These are phyloP conservation scores for Acanthosoma haemorrhoidale DNA, from an alignment of 2,888 invertebrate genomes.

Conservation along the genomic window DNA sequence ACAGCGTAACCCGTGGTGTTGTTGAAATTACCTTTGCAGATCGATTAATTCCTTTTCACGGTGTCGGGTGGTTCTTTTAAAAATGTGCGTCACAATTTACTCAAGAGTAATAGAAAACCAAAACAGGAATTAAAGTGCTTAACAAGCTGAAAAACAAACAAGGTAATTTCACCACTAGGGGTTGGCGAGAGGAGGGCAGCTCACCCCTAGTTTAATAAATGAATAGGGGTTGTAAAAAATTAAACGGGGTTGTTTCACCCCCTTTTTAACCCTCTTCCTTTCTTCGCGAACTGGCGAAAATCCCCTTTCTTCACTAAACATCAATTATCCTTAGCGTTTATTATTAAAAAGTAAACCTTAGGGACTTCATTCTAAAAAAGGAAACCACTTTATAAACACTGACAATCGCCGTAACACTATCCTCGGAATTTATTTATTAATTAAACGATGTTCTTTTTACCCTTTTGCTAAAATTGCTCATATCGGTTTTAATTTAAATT, in stretches of 20 bases:
- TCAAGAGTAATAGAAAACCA: background rate
- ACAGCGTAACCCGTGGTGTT: no score
- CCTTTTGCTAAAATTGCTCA: no score
- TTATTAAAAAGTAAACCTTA: background rate
- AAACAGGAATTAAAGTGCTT: background rate
- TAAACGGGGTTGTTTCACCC: background rate
- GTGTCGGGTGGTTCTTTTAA: background rate
- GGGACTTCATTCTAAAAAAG: no score
- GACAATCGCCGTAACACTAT: no score
- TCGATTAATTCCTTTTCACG: no score
- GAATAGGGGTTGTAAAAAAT: background rate
- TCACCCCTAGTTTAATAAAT: conserved; percentile 9
- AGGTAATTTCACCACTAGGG: background rate
- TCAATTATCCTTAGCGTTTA: conserved; percentile 1
- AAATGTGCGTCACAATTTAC: background rate
- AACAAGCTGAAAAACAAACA: conserved; percentile 2
- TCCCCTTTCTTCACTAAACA: background rate
- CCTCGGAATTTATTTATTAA: no score
- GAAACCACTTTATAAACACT: no score
- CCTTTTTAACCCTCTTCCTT: background rate
- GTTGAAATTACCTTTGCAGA: no score
- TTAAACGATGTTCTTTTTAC: no score
- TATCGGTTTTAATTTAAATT: no score
- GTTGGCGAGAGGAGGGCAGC: background rate
- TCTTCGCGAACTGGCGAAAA: background rate